These are phyloP conservation scores for Seriola dumerili DNA, from an alignment of 2,113 vertebrate genomes.

Conservation along the genomic window DNA sequence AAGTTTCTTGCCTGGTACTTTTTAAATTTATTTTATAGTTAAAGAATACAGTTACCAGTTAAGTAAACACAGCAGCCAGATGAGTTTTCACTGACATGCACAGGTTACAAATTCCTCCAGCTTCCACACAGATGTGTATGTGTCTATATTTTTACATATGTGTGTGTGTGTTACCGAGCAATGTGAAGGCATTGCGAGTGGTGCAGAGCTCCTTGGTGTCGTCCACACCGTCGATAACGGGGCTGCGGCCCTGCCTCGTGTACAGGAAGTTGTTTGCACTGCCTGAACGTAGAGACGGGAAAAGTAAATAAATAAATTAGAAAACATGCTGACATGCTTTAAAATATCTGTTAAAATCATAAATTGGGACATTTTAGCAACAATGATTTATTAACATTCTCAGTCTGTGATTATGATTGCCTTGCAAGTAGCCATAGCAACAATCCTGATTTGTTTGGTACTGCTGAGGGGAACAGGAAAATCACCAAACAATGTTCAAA, in stretches of 20 bases:
- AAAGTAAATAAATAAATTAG: not conserved
- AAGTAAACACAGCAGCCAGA: not conserved
- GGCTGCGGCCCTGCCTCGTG: slow-evolving; percentile 93
- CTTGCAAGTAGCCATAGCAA: not conserved
- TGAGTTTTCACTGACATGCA: not conserved
- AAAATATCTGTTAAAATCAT: not conserved
- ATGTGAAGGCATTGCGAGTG: slow-evolving; percentile 92
- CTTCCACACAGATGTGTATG: not conserved
- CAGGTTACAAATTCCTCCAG: not conserved
- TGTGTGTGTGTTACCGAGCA: slow-evolving; percentile 88
- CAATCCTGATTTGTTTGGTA: not conserved
- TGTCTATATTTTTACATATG: not conserved
- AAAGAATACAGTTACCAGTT: not conserved
- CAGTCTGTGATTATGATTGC: not conserved
- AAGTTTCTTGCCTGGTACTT: not conserved
- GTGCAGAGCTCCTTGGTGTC: slow-evolving; percentile 93
- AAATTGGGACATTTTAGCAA: not conserved
- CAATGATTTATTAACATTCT: not conserved
- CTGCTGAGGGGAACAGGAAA: not conserved
- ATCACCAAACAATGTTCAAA: not conserved
- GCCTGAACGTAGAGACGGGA: slow-evolving; percentile 78
- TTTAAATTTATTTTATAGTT: not conserved
- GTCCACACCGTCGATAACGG: slow-evolving; percentile 93
- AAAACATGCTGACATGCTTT: not conserved
- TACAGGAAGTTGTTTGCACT: slow-evolving; percentile 91